A percentile compares a stretch with the other conserved stretches of the same genome.
Evolutionary conservation across 2,888 invertebrate species (phyloP).

Genomic region (Sarcophaga carnaria): DNA sequence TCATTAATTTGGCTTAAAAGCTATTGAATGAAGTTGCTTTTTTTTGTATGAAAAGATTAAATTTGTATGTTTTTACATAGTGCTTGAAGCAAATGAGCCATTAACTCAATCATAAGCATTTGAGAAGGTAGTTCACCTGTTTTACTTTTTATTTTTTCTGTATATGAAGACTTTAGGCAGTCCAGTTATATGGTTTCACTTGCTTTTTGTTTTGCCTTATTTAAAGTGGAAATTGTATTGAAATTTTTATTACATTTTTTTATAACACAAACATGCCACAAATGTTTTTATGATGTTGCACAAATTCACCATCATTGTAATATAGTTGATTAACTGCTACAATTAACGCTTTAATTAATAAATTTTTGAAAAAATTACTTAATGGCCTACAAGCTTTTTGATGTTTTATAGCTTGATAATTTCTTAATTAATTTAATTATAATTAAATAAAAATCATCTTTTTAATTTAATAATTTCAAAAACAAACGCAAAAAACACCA

Average conservation of each 20-base stretch:
- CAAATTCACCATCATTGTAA: background rate
- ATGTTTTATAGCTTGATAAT: too few species aligned
- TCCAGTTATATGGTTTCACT: background rate
- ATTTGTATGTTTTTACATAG: background rate
- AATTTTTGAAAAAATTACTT: background rate
- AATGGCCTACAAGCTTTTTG: too few species aligned
- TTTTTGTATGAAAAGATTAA: background rate
- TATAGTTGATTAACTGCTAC: background rate
- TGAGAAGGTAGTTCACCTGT: conserved; percentile 38
- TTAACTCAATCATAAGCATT: conserved; percentile 51
- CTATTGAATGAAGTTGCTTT: too few species aligned
- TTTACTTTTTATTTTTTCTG: background rate
- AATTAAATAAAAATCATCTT: too few species aligned
- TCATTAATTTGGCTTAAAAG: conserved; percentile 20
- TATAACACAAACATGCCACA: background rate
- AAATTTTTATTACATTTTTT: conserved; percentile 2
- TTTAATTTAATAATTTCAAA: too few species aligned
- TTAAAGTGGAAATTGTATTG: background rate
- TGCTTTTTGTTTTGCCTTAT: too few species aligned
- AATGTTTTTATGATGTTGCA: background rate
- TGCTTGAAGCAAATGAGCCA: conserved; percentile 47
- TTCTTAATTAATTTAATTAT: too few species aligned
- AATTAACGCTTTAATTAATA: background rate
- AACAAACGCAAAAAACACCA: too few species aligned
- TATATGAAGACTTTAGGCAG: background rate